Evolutionary conservation across 1,140 invertebrate species (phyloP).

Genomic region (Venustaconcha ellipsiformis): DNA sequence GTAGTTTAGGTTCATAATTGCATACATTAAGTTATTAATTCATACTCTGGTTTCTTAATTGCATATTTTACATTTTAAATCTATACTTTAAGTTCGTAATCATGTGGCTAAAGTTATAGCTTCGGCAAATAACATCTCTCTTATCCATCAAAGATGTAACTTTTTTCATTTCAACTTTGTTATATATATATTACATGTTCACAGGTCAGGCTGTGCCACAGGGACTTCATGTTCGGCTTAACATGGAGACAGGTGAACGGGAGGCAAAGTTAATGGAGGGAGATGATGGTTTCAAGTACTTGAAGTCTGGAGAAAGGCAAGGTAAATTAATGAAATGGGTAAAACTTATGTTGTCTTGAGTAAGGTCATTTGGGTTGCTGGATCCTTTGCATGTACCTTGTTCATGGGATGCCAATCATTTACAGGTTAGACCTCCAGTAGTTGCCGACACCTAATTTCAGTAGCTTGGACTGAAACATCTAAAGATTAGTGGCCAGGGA

Average conservation of each 20-base stretch:
- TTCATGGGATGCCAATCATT: not conserved
- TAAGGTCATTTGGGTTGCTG: not conserved
- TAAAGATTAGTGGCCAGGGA: too few species aligned
- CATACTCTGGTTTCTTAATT: too few species aligned
- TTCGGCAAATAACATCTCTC: not conserved
- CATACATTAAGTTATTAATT: too few species aligned
- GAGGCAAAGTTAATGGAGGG: slow-evolving; percentile 81
- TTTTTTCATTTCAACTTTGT: not conserved
- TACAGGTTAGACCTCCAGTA: not conserved
- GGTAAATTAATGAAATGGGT: slow-evolving; percentile 23
- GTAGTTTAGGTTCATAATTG: too few species aligned
- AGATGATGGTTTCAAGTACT: slow-evolving; percentile 54
- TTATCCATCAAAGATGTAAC: not conserved
- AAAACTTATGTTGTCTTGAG: not conserved
- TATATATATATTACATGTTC: not conserved
- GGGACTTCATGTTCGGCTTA: slow-evolving; percentile 81
- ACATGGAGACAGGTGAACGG: slow-evolving; percentile 79
- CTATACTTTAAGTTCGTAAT: too few species aligned
- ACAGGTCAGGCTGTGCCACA: slow-evolving; percentile 79
- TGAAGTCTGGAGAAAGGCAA: slow-evolving; percentile 45
- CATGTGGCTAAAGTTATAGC: not conserved
- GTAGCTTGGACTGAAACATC: not conserved
- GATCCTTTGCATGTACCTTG: not conserved
- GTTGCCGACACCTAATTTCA: slow-evolving; percentile 1
- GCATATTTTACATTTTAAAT: too few species aligned